These are phyloP conservation scores for Drosophila acutilabella DNA, from an alignment of 2,888 invertebrate species.

Conservation along the genomic window DNA sequence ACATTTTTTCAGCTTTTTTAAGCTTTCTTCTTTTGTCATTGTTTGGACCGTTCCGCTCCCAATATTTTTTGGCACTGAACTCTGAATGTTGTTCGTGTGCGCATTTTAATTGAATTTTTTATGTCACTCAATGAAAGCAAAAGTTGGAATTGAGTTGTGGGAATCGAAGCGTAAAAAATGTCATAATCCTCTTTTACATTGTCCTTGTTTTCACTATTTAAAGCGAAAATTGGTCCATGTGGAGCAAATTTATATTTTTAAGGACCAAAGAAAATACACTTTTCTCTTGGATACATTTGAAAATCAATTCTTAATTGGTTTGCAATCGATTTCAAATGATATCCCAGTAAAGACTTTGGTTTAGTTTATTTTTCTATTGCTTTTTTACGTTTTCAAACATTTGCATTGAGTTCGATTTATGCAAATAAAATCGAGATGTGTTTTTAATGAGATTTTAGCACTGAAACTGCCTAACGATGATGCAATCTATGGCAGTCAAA, in stretches of 20 bases:
- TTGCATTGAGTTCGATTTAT: slow-evolving; percentile 57
- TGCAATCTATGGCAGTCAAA: slow-evolving; percentile 32
- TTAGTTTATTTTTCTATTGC: slow-evolving; percentile 8
- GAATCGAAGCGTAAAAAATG: slow-evolving; percentile 63
- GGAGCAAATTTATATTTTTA: slow-evolving; percentile 28
- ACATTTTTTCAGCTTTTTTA: slow-evolving; percentile 35
- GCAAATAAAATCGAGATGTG: slow-evolving; percentile 69
- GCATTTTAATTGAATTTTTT: slow-evolving; percentile 78
- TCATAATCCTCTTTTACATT: slow-evolving; percentile 55
- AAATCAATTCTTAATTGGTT: slow-evolving; percentile 67
- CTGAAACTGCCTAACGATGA: slow-evolving; percentile 33
- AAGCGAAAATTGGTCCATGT: slow-evolving; percentile 12
- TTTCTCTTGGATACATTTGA: background rate
- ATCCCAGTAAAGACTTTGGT: slow-evolving; percentile 7
- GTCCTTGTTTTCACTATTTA: background rate
- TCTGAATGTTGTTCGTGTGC: slow-evolving; percentile 54
- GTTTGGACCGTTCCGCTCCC: slow-evolving; percentile 65
- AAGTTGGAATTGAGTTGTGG: slow-evolving; percentile 58
- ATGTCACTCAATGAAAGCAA: slow-evolving; percentile 70
- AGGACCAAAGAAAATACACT: too few species aligned
- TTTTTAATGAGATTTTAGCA: slow-evolving; percentile 67
- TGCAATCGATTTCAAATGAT: slow-evolving; percentile 66
- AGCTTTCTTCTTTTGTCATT: slow-evolving; percentile 16
- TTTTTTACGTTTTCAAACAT: slow-evolving; percentile 12
- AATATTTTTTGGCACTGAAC: slow-evolving; percentile 58